These are phyloP conservation scores for Caerostris extrusa DNA, from an alignment of 1,140 invertebrate species.

Conservation along the genomic window DNA sequence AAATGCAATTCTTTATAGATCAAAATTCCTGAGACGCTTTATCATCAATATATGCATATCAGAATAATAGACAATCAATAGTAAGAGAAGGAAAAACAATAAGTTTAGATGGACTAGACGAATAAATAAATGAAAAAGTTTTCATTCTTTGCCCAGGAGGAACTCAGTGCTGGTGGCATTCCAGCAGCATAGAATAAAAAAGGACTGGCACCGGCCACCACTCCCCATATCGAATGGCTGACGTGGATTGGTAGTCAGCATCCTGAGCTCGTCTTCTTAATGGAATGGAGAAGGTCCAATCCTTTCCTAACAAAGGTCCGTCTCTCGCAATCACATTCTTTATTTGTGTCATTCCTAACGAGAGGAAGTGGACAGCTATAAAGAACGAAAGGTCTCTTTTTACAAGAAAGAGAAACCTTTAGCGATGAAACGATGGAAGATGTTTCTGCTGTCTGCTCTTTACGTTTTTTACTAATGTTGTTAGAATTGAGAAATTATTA, in stretches of 20 bases:
- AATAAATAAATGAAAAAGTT: not conserved
- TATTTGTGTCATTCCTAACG: slow-evolving; percentile 28
- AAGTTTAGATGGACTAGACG: not conserved
- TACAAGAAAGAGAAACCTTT: slow-evolving; percentile 17
- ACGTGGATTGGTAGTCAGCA: slow-evolving; percentile 39
- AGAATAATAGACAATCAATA: too few species aligned
- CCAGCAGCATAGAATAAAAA: slow-evolving; percentile 44
- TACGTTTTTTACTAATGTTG: too few species aligned
- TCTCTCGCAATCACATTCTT: slow-evolving; percentile 29
- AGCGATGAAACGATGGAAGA: not conserved
- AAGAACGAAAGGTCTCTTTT: not conserved
- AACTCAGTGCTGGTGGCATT: slow-evolving; percentile 19
- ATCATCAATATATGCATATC: too few species aligned
- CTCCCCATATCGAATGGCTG: slow-evolving; percentile 58
- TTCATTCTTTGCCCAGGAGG: slow-evolving; percentile 5
- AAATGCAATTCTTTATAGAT: too few species aligned
- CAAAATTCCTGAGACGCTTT: too few species aligned
- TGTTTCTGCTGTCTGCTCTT: too few species aligned
- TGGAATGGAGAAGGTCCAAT: slow-evolving; percentile 49
- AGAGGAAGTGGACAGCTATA: slow-evolving; percentile 43
- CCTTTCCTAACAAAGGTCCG: slow-evolving; percentile 25
- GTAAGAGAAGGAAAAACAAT: not conserved
- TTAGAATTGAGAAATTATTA: slow-evolving; percentile 16
- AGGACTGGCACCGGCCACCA: slow-evolving; percentile 1
- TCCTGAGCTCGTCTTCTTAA: slow-evolving; percentile 37